Conservation (phyloP, 2,797 vertebrate genomes). For the Nyctibius grandis region DNA sequence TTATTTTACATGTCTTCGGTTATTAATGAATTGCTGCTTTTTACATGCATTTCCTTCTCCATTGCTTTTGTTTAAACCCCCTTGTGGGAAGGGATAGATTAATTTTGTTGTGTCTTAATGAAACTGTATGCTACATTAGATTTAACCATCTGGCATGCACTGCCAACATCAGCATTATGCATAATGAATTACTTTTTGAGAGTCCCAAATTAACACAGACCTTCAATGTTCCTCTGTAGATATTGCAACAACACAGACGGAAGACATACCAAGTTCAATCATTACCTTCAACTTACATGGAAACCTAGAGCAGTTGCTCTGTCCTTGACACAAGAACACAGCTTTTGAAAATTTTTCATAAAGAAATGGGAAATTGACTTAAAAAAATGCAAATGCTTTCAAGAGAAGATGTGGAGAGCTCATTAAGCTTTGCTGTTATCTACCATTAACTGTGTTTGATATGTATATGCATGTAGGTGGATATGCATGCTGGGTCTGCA, state of each 20-base stretch:
- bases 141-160: constrained; percentile 82
- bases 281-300: not conserved
- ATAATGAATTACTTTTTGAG: constrained; percentile 78
- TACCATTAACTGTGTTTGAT: not conserved
- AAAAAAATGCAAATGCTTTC: not conserved
- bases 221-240: constrained; percentile 60
- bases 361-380: not conserved
- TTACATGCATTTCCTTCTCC: constrained; percentile 73
- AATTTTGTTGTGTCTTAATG: constrained; percentile 82
- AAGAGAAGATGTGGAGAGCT: not conserved
- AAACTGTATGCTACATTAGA: constrained; percentile 89
- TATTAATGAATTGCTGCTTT: constrained; percentile 80
- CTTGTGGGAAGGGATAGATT: constrained; percentile 80
- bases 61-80: constrained; percentile 84
- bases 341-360: not conserved
- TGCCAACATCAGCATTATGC: constrained; percentile 80
- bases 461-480: too few species aligned
- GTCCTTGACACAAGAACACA: not conserved
- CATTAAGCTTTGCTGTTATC: not conserved
- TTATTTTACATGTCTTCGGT: constrained; percentile 80
- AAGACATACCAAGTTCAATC: constrained; percentile 3
- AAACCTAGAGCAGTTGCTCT: not conserved
- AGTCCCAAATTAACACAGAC: constrained; percentile 72
- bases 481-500: too few species aligned
- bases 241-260: not conserved